Evolutionary conservation across 2,888 invertebrate genomes (phyloP), one percentile per base, ranked within the genome.

Genomic region (Tipula unca): DNA sequence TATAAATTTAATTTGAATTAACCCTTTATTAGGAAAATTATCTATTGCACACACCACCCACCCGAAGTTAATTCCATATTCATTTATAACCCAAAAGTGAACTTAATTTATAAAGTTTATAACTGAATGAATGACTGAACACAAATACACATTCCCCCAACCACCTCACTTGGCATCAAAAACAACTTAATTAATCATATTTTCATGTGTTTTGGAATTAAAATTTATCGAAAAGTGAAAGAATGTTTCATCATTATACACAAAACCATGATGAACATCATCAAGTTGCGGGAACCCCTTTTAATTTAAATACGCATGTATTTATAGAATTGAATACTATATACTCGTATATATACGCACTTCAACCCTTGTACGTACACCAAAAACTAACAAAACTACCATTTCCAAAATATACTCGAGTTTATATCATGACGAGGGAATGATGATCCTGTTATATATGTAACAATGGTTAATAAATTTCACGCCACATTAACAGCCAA

Each of bases 401-500:
- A 54, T 6, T 3, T 48, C n/a, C n/a, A n/a, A 36, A n/a, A 42
- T 48, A 48, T 5, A 17, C n/a, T 25, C 69, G 10, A 32, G 32
- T 32, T 6, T 13, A 25, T 3, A 25, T 1, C 69, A 69, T 25
- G 69, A 25, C 13, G 69, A 69, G 69, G 69, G 69, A 69, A 69
- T 25, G 69, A 69, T 69, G 69, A 69, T 69, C 69, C 69, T 25
- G 69, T 69, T 69, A 69, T 69, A 10, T 20, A 69, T 69, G 69
- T 69, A 69, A 25, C 69, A 69, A 69, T 69, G 69, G 69, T 69
- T 86, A 87, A 88, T 88, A 88, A 88, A 89, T 89, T 89, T 88
- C 87, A 88, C 87, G 88, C 88, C 87, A 87, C 88, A 89, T 89
- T 89, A 88, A 87, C 88, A 88, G 87, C 86, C 87, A 87, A 89